A percentile compares a stretch with the other conserved stretches of the same genome.
Conservation (phyloP, 2,888 invertebrate genomes). For the Diarsia brunnea region DNA sequence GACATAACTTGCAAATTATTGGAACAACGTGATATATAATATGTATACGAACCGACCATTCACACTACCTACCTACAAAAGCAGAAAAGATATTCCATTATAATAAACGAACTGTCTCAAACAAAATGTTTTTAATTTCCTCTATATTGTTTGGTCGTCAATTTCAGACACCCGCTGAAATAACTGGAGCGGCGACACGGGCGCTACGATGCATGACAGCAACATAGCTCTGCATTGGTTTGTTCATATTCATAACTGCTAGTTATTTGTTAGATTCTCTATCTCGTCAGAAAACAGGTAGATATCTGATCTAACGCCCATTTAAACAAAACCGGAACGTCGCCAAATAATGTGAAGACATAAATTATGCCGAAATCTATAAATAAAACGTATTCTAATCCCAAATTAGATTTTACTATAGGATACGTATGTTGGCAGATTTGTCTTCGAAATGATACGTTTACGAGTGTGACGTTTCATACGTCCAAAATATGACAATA, state of each 20-base stretch:
- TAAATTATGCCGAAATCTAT: background rate
- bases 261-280: background rate
- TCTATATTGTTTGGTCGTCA: conserved; percentile 18
- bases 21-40: conserved; percentile 8
- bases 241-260: background rate
- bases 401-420: background rate
- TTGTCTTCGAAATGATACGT: background rate
- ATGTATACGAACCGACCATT: background rate
- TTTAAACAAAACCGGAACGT: background rate
- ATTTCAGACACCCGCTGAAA: conserved; percentile 11
- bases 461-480: background rate
- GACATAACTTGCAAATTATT: conserved; percentile 30
- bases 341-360: background rate
- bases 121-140: conserved; percentile 28
- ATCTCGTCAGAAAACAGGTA: background rate
- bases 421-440: background rate
- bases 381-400: background rate
- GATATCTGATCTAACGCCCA: no score
- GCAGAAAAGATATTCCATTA: no score
- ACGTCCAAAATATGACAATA: background rate
- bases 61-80: conserved; percentile 6
- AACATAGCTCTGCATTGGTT: background rate
- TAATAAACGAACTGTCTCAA: no score
- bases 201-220: background rate
- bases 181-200: conserved; percentile 6